A percentile compares a stretch with the other conserved stretches of the same genome.
These are phyloP conservation scores for Crocodylus rhombifer DNA, from an alignment of 2,797 vertebrate genomes.

Conservation along the genomic window DNA sequence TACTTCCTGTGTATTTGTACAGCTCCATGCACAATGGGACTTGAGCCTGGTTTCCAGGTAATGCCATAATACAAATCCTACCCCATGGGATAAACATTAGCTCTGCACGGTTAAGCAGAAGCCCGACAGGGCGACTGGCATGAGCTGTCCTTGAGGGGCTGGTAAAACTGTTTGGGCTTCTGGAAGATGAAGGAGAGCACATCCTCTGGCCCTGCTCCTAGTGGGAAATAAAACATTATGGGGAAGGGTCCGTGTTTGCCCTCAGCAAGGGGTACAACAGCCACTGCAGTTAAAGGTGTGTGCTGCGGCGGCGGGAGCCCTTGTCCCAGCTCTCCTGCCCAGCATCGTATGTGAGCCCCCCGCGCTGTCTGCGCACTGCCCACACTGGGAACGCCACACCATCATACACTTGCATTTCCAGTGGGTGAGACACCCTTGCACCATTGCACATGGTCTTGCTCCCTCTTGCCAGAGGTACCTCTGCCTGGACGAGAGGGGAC, in stretches of 20 bases:
- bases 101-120: not conserved
- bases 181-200: not conserved
- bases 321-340: not conserved
- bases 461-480: not conserved
- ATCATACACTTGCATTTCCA: not conserved
- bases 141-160: not conserved
- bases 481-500: not conserved
- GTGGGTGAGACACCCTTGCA: too few relatives aligned
- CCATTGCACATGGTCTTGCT: rapidly evolving
- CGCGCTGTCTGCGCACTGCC: too few relatives aligned
- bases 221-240: too few relatives aligned
- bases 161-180: not conserved
- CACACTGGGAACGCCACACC: not conserved
- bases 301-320: too few relatives aligned
- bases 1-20: not conserved
- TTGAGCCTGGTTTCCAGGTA: too few relatives aligned
- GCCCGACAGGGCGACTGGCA: not conserved
- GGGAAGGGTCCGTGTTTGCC: too few relatives aligned
- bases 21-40: not conserved
- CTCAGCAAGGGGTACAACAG: too few relatives aligned
- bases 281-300: too few relatives aligned
- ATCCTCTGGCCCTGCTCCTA: too few relatives aligned
- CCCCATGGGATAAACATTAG: not conserved
- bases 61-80: too few relatives aligned
- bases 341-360: too few relatives aligned